Percentiles rank a stretch among this genome's conserved stretches.
phyloP scores from a whole-genome alignment of 2,888 invertebrate genomes.

The Parnassius glacialis region DNA sequence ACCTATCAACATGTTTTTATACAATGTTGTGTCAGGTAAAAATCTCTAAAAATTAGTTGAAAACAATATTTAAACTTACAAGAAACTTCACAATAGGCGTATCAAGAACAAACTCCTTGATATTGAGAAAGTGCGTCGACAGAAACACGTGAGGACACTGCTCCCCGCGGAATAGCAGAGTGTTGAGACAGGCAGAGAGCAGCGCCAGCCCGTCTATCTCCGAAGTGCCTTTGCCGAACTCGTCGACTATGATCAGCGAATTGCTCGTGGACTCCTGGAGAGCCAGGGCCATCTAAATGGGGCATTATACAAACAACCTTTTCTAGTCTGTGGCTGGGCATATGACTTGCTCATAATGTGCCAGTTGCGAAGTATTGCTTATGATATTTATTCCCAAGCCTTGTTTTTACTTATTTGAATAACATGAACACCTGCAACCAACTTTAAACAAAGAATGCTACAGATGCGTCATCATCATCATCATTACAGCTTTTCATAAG shows the following conservation, averaged over 20 bases:
- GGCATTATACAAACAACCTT: too few species aligned
- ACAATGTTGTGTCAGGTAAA: background rate
- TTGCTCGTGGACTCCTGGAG: conserved; percentile 82
- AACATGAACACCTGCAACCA: too few species aligned
- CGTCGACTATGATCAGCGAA: conserved; percentile 91
- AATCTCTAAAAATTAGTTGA: background rate
- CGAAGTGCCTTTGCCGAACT: conserved; percentile 93
- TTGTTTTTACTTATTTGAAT: too few species aligned
- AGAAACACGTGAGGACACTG: conserved; percentile 87
- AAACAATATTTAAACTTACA: conserved; percentile 61
- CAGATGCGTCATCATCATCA: too few species aligned
- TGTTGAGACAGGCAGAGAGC: conserved; percentile 84
- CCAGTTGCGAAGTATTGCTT: too few species aligned
- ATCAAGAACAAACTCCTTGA: conserved; percentile 80
- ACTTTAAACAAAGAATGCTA: too few species aligned
- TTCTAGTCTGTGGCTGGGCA: too few species aligned
- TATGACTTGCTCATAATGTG: too few species aligned
- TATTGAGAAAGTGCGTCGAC: conserved; percentile 88
- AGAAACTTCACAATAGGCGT: conserved; percentile 74
- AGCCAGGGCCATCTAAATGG: conserved; percentile 85
- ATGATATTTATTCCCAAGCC: too few species aligned
- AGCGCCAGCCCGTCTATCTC: conserved; percentile 88
- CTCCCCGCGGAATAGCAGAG: conserved; percentile 78
- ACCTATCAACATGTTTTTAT: background rate
- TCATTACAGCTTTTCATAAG: too few species aligned